Conservation (phyloP, 2,888 invertebrate species). For the Palloptera scutellata region DNA sequence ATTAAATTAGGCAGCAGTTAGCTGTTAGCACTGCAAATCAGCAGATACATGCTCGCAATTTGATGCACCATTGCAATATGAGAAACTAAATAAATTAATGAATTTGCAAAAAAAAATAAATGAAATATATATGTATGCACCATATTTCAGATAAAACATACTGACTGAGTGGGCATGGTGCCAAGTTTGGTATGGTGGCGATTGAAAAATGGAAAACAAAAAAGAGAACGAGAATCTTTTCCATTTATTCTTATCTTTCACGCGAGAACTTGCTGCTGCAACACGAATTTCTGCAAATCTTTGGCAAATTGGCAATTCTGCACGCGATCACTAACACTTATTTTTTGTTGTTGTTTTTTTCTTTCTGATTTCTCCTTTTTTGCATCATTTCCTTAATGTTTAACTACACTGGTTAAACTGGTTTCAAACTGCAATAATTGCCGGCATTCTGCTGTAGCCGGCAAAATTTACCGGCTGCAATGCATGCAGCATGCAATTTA, state of each 20-base stretch:
- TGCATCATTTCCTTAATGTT: no score
- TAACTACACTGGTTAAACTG: no score
- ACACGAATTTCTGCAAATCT: no score
- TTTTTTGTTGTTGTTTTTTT: no score
- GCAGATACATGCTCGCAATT: constrained; percentile 39
- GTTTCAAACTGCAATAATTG: no score
- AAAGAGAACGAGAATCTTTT: neutral
- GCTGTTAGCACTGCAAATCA: no score
- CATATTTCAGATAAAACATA: constrained; percentile 1
- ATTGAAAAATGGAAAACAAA: neutral
- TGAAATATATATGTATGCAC: neutral
- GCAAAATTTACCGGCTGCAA: no score
- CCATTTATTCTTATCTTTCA: neutral
- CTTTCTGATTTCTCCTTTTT: no score
- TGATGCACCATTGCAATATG: constrained; percentile 46
- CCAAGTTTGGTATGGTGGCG: constrained; percentile 40
- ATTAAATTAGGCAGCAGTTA: constrained; percentile 38
- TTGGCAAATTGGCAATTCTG: neutral
- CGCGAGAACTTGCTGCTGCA: neutral
- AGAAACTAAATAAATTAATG: constrained; percentile 33
- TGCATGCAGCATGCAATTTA: no score
- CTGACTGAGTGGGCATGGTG: constrained; percentile 52
- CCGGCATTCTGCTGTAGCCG: no score
- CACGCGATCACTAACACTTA: neutral
- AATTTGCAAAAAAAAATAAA: neutral